Evolutionary conservation across 1,140 invertebrate species (phyloP), one percentile per base, ranked within the genome.

Genomic region (Cyrtorhinus lividipennis): DNA sequence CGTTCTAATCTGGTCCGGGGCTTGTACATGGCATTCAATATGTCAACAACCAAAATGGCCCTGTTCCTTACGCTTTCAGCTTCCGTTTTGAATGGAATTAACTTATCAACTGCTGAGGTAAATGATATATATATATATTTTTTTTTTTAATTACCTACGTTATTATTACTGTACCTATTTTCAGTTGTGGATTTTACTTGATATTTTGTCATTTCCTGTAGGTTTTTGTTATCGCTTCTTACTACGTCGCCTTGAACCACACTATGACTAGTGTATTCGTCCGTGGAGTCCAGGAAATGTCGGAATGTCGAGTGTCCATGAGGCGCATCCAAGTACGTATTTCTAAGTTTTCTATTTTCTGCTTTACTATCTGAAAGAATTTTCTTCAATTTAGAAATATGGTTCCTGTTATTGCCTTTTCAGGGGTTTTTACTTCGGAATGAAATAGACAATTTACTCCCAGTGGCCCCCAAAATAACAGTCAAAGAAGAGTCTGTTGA

Each of bases 231-330:
- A 77, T 83, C 13, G 77, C 81, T 30, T 77, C 81, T 0, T 82
- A 84, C 62, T 84, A 81, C 70, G 81, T 80, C 65, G 77, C 81
- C 15, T 69, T 87, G 0, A 75, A 83, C 0, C 75, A 81, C n/a
- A 80, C 80, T 2, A 80, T 88, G 77, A 80, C 82, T 0, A 75
- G 83, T 20, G 81, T 86, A 76, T 85, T 87, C 67, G 84, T 85
- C 0, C 76, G 82, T 13, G 85, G 82, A 5, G 78, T 86, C 45
- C 80, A 82, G 0, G 83, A 80, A 67, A 72, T 81, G 25, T 79
- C 81, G 0, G 81, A 83, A 66, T 74, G 77, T 2, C 69, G 80
- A 30, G 82, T 84, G 0, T 81, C 83, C 0, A 76, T 85, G 0
- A 75, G 74, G 62, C 71, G 83, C 62, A 68, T 86, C 0, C 48